phyloP scores from a whole-genome alignment of 2,113 vertebrate species.

The Mastomys natalensis region DNA sequence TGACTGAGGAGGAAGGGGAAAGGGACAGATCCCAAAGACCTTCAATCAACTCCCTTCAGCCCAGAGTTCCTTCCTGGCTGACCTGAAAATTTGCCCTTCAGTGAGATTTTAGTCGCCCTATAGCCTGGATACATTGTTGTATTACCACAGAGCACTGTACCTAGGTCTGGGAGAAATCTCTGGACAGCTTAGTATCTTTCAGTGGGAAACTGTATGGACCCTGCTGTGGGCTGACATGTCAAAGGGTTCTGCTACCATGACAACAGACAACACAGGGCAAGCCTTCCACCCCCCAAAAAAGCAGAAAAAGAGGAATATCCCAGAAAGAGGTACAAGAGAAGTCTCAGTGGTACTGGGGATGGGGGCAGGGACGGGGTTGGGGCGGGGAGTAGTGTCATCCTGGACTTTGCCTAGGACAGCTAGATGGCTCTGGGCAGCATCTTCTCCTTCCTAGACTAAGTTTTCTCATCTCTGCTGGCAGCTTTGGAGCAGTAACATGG shows the following conservation, averaged over 20 bases:
- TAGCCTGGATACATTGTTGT: background rate
- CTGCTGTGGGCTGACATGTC: background rate
- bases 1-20: too few relatives aligned
- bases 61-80: background rate
- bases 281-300: background rate
- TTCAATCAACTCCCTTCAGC: background rate
- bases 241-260: constrained; percentile 67
- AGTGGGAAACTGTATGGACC: constrained; percentile 12
- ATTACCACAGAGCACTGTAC: fast-evolving
- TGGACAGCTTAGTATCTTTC: background rate
- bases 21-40: background rate
- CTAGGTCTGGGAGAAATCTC: background rate
- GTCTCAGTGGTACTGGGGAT: background rate
- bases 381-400: background rate
- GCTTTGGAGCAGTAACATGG: background rate
- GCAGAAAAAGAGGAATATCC: background rate
- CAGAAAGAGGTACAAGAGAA: constrained; percentile 8
- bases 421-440: background rate
- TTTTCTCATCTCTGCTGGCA: background rate
- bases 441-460: background rate
- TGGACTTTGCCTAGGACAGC: background rate
- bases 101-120: background rate
- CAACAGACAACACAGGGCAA: constrained; percentile 50
- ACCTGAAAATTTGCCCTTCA: background rate
- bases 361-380: background rate